Evolutionary conservation across 2,113 vertebrate species (phyloP).

Genomic region (Apaloderma vittatum): DNA sequence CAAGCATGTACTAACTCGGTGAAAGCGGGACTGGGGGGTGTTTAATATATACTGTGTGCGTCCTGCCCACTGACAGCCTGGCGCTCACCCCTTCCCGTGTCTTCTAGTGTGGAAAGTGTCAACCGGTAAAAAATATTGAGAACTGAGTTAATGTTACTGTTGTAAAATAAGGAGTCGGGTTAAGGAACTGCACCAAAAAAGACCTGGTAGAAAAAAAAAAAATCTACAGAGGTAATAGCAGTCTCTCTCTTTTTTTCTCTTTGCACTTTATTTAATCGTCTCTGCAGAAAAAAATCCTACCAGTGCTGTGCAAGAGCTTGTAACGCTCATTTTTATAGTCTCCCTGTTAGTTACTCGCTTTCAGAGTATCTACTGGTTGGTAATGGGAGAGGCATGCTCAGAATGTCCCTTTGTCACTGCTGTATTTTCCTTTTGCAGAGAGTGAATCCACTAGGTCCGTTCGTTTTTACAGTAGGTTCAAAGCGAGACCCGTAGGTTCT

Average conservation of each 20-base stretch:
- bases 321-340: neutral
- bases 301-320: neutral
- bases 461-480: neutral
- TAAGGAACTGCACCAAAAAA: neutral
- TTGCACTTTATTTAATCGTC: neutral
- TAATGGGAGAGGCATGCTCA: neutral
- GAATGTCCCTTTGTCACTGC: neutral
- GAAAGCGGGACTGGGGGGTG: neutral
- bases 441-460: neutral
- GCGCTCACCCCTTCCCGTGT: neutral
- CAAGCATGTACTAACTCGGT: constrained; percentile 52
- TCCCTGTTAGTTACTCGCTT: neutral
- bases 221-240: neutral
- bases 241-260: neutral
- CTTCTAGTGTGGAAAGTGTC: neutral
- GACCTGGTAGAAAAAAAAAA: neutral
- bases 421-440: neutral
- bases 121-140: neutral
- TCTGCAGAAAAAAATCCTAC: neutral
- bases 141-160: fast-evolving
- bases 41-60: neutral
- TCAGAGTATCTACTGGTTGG: fast-evolving
- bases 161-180: neutral
- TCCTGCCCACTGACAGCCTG: neutral
- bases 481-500: fast-evolving